Evolutionary conservation across 2,888 invertebrate species (phyloP), one percentile per base, ranked within the genome.

Genomic region (Empis stercorea): DNA sequence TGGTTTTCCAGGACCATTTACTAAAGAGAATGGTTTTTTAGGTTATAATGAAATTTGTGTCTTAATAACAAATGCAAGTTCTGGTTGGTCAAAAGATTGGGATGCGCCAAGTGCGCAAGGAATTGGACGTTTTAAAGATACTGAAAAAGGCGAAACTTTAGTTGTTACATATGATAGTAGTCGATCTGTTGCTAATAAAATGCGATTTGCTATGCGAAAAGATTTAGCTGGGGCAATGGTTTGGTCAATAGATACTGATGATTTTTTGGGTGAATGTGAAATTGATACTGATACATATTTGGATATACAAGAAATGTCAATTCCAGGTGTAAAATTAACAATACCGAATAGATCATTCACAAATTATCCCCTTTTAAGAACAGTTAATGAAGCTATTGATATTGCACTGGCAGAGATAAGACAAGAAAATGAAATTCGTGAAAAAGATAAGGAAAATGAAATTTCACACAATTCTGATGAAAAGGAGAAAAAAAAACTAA

Each of bases 201-300:
- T 88, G 53, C 62, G 76, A 61, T 77, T 76, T 60, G 80, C 80
- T 1, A 73, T 81, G 60, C 73, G 75, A 50, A 64, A 61, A 32
- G 73, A 78, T 55, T 66, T 92, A 1, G 86, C 80, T 0, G 91
- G 91, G 2, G 76, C 83, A 0, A 89, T 91, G 88, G 79, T 88
- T 6, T 91, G 91, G 91, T 86, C 87, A 34, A 78, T 89, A 34
- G 91, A 91, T 63, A 91, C 87, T 0, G 91, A 92, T 54, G 91
- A 91, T 66, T 89, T 88, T 63, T 72, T 71, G 17, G 87, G 87
- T 0, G 74, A 74, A 43, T 88, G 88, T 52, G 61, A 65, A 0
- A 63, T 66, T 2, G 75, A 74, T 37, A 56, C 60, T 0, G 73
- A 76, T 41, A 68, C 73, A 0, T 78, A 71, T 52, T 59, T 66